Evolutionary conservation across 1,140 invertebrate genomes (phyloP).

Genomic region (Cyclina sinensis): DNA sequence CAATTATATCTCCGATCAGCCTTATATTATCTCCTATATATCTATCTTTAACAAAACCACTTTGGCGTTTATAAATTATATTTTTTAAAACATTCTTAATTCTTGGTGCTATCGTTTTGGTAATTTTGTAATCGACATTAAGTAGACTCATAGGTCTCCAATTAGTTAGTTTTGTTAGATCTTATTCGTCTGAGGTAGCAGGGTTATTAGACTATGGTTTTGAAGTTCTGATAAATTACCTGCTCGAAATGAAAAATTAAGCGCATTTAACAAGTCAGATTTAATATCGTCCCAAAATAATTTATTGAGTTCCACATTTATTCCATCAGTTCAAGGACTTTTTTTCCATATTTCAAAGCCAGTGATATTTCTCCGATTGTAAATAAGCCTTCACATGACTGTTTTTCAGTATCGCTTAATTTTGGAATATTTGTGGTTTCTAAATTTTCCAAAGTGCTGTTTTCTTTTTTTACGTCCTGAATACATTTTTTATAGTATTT

Average conservation of each 20-base stretch:
- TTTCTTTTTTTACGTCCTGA: too few species aligned
- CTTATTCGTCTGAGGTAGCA: constrained; percentile 64
- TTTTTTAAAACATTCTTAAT: constrained; percentile 13
- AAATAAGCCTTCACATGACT: too few species aligned
- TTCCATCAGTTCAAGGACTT: constrained; percentile 67
- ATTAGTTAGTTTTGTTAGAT: constrained; percentile 39
- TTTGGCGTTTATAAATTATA: constrained; percentile 51
- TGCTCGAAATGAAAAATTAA: background rate
- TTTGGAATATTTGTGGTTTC: too few species aligned
- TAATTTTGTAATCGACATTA: constrained; percentile 54
- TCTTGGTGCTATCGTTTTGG: constrained; percentile 22
- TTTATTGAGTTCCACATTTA: constrained; percentile 68
- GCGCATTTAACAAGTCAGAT: constrained; percentile 20
- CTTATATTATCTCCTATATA: constrained; percentile 63
- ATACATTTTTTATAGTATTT: too few species aligned
- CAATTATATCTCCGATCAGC: constrained; percentile 40
- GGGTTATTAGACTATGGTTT: constrained; percentile 61
- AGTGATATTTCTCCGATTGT: too few species aligned
- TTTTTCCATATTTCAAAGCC: too few species aligned
- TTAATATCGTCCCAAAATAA: constrained; percentile 50
- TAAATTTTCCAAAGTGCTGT: too few species aligned
- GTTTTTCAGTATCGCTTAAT: too few species aligned
- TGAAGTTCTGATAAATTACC: constrained; percentile 9
- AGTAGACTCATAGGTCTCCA: constrained; percentile 73
- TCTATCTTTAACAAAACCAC: constrained; percentile 51